Conservation (phyloP, 2,797 vertebrate species). For the Molossus molossus region DNA sequence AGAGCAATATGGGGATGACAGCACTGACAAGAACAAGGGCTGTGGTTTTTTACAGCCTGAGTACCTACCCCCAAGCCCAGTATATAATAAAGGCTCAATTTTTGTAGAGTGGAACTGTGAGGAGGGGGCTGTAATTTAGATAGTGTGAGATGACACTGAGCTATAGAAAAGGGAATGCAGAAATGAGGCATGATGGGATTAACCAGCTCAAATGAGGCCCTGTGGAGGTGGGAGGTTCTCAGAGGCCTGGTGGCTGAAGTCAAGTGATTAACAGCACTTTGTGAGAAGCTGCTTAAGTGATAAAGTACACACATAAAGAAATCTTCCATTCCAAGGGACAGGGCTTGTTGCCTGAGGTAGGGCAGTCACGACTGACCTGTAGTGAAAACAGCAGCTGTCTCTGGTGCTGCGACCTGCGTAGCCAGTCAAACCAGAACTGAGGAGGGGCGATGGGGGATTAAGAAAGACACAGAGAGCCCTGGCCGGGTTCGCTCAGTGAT, state of each 20-base stretch:
- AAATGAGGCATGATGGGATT: not conserved
- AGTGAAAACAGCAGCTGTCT: not conserved
- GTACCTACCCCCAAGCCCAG: not conserved
- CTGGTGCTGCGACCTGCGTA: no score
- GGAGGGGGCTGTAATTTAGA: not conserved
- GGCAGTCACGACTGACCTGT: not conserved
- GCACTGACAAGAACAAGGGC: not conserved
- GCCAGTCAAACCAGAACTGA: no score
- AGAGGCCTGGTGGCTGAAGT: not conserved
- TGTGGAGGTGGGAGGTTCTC: not conserved
- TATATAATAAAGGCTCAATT: rapidly evolving
- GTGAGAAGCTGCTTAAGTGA: not conserved
- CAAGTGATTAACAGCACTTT: no score
- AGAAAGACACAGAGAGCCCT: no score
- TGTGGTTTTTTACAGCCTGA: not conserved
- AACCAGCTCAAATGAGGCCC: not conserved
- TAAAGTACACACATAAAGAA: not conserved
- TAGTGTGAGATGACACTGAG: not conserved
- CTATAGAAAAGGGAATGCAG: not conserved
- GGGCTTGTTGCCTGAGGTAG: not conserved
- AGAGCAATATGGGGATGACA: not conserved
- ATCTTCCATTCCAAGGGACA: not conserved
- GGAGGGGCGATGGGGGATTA: no score
- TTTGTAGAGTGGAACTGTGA: no score
- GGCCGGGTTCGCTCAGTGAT: no score